Percentiles rank a stretch among this genome's conserved stretches.
Evolutionary conservation across 2,113 vertebrate species (phyloP).

Genomic region (Notechis scutatus): DNA sequence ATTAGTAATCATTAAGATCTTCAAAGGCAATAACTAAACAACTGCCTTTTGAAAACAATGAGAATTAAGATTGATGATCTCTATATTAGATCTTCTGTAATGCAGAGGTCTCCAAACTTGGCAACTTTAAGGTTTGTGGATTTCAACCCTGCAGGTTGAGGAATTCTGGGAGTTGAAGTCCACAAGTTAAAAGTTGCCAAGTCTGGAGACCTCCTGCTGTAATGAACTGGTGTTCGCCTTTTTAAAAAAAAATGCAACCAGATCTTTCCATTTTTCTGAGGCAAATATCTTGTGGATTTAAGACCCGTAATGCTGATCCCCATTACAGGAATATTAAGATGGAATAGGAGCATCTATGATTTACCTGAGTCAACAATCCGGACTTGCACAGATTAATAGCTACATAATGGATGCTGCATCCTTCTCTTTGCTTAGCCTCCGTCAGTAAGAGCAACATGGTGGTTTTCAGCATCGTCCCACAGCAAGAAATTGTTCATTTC

Average conservation of each 20-base stretch:
- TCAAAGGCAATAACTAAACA: constrained; percentile 20
- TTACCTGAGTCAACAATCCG: neutral
- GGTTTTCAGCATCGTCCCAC: neutral
- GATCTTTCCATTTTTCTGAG: neutral
- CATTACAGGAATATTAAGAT: constrained; percentile 12
- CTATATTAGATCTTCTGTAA: neutral
- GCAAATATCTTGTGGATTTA: neutral
- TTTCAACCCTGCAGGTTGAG: neutral
- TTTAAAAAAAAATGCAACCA: neutral
- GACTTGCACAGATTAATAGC: neutral
- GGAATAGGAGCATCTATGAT: constrained; percentile 47
- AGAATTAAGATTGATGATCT: accelerated
- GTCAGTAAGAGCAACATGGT: accelerated
- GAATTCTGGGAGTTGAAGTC: neutral
- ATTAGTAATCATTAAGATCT: constrained; percentile 16
- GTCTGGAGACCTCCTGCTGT: neutral
- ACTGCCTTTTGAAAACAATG: neutral
- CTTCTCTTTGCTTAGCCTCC: constrained; percentile 14
- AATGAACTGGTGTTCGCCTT: neutral
- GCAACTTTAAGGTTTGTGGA: neutral
- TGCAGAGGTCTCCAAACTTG: neutral
- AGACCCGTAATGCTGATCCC: neutral
- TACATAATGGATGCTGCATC: neutral
- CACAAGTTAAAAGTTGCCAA: neutral
- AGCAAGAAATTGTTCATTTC: constrained; percentile 26